Conservation (phyloP, 2,113 vertebrate genomes). For the Centropus unirufus region DNA sequence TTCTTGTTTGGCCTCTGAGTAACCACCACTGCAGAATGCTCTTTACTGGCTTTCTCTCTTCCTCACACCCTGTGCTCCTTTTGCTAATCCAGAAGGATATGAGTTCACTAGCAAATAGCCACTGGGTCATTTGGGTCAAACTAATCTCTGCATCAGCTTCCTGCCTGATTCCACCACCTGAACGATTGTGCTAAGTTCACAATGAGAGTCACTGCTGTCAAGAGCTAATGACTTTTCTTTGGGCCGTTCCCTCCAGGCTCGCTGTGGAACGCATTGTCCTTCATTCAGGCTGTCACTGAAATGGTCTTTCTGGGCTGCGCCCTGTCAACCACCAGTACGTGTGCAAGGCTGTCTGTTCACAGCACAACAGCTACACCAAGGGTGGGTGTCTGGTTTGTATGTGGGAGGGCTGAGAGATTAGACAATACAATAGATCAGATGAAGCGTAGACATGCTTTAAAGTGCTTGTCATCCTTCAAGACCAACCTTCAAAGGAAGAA, state of each 20-base stretch:
- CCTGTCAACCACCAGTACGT: background rate
- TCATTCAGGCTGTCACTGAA: background rate
- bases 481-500: background rate
- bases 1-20: background rate
- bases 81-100: background rate
- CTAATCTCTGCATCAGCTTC: background rate
- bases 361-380: background rate
- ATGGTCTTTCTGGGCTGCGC: background rate
- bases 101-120: background rate
- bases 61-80: background rate
- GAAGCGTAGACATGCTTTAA: constrained; percentile 31
- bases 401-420: background rate
- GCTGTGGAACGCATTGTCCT: background rate
- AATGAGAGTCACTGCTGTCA: background rate
- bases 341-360: background rate
- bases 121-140: background rate
- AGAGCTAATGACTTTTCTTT: background rate
- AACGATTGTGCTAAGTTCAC: background rate
- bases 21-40: background rate
- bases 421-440: constrained; percentile 19
- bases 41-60: background rate
- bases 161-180: background rate
- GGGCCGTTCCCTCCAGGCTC: background rate
- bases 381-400: background rate
- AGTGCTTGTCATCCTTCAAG: constrained; percentile 31